Conservation (phyloP, 2,888 invertebrate genomes). For the Apotomis capreana region DNA sequence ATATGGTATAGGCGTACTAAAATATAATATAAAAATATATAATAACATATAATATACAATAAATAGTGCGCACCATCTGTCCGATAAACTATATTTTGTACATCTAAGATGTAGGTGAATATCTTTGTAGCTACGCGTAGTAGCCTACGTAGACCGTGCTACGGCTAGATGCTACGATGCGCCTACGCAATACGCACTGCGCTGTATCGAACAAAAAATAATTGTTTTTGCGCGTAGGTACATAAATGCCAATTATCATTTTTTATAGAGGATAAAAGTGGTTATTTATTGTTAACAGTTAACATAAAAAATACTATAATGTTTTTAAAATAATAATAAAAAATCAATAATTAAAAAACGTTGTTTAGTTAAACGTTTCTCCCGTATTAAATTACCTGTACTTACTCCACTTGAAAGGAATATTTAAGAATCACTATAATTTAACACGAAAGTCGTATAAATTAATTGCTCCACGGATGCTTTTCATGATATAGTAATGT, state of each 20-base stretch:
- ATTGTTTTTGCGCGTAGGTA: no score
- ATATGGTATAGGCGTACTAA: no score
- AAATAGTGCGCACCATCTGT: no score
- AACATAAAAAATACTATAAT: no score
- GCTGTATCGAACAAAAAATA: no score
- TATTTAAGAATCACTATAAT: slow-evolving; percentile 45
- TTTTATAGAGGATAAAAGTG: no score
- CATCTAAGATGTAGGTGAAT: no score
- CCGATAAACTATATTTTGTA: no score
- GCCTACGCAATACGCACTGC: neutral
- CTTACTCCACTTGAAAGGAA: slow-evolving; percentile 61
- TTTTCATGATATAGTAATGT: slow-evolving; percentile 67
- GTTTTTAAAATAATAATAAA: neutral
- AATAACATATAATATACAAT: no score
- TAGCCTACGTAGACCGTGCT: neutral
- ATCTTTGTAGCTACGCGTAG: neutral
- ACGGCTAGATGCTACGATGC: slow-evolving; percentile 21
- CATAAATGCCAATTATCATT: no score
- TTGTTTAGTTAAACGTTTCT: neutral
- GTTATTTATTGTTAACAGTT: no score
- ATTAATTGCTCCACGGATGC: slow-evolving; percentile 70
- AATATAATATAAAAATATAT: no score
- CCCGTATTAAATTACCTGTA: slow-evolving; percentile 29
- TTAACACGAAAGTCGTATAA: slow-evolving; percentile 63
- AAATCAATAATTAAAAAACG: neutral